Evolutionary conservation across 2,797 vertebrate species (phyloP).

Genomic region (Oreortyx pictus): DNA sequence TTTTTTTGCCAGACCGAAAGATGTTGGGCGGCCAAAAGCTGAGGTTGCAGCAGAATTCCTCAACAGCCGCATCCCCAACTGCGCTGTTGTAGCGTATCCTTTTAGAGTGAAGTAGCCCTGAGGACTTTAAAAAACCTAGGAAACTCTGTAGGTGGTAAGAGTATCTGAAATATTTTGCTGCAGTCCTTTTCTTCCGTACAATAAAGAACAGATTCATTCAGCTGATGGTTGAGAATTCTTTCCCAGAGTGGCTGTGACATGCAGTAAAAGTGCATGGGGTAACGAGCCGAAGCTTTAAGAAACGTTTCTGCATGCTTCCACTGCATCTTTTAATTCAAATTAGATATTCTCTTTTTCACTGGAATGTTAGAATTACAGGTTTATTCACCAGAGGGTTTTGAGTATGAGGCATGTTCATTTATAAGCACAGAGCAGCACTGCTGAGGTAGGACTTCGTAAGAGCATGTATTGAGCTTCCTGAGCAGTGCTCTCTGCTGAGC

Average conservation of each 20-base stretch:
- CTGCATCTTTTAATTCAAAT: neutral
- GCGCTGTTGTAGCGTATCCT: constrained; percentile 95
- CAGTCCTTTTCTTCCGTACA: neutral
- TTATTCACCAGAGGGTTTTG: neutral
- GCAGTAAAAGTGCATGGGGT: neutral
- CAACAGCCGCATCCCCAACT: constrained; percentile 90
- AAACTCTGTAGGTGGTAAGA: constrained; percentile 9
- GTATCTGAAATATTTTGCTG: constrained; percentile 45
- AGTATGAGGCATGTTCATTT: neutral
- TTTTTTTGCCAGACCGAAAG: constrained; percentile 85
- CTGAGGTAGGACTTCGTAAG: neutral
- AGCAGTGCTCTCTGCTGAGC: neutral
- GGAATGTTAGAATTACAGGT: neutral
- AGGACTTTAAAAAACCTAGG: neutral
- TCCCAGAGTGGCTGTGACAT: neutral
- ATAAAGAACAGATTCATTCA: constrained; percentile 20
- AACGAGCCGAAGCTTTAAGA: neutral
- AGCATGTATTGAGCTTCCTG: neutral
- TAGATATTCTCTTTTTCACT: neutral
- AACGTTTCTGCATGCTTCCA: neutral
- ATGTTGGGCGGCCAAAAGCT: constrained; percentile 95
- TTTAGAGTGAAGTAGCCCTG: constrained; percentile 36
- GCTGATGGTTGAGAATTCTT: neutral
- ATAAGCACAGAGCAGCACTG: neutral
- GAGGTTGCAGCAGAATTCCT: constrained; percentile 96